Conservation (phyloP, 2,888 invertebrate genomes). For the Empis livida region DNA sequence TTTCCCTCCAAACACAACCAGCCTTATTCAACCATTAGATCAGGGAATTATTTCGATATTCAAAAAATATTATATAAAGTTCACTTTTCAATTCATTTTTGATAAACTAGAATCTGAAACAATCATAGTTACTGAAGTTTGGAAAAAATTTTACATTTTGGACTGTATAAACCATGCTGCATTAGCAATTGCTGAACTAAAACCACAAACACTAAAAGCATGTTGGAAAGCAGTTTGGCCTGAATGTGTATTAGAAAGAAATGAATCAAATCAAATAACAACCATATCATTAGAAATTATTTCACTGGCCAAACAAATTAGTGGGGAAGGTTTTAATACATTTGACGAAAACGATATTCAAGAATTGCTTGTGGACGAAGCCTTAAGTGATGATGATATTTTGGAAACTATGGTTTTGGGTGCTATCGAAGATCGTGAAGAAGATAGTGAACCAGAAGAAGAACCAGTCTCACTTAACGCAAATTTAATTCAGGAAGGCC, state of each 20-base stretch:
- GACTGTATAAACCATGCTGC: not conserved
- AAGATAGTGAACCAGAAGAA: slow-evolving; percentile 4
- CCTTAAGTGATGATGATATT: slow-evolving; percentile 16
- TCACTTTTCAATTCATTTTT: slow-evolving; percentile 11
- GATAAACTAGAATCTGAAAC: slow-evolving; percentile 1
- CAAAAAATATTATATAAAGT: slow-evolving; percentile 9
- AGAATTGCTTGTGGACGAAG: slow-evolving; percentile 15
- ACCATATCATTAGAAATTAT: slow-evolving; percentile 15
- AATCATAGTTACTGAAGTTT: too few relatives aligned
- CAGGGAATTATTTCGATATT: slow-evolving; percentile 15
- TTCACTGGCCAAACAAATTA: slow-evolving; percentile 15
- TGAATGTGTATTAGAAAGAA: slow-evolving; percentile 17
- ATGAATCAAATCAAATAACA: slow-evolving; percentile 13
- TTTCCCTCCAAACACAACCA: slow-evolving; percentile 20
- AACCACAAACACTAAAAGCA: not conserved
- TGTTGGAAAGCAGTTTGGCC: slow-evolving; percentile 12
- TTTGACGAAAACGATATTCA: slow-evolving; percentile 17
- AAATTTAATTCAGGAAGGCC: slow-evolving; percentile 5
- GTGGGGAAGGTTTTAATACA: slow-evolving; percentile 19
- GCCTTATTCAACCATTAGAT: slow-evolving; percentile 18
- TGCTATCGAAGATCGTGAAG: slow-evolving; percentile 3
- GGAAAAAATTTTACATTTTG: not conserved
- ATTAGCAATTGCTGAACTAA: not conserved
- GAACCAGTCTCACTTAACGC: slow-evolving; percentile 4
- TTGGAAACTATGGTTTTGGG: not conserved